A percentile compares a stretch with the other conserved stretches of the same genome.
These are phyloP conservation scores for Pegoplata infirma DNA, from an alignment of 2,888 invertebrate genomes.

Conservation along the genomic window DNA sequence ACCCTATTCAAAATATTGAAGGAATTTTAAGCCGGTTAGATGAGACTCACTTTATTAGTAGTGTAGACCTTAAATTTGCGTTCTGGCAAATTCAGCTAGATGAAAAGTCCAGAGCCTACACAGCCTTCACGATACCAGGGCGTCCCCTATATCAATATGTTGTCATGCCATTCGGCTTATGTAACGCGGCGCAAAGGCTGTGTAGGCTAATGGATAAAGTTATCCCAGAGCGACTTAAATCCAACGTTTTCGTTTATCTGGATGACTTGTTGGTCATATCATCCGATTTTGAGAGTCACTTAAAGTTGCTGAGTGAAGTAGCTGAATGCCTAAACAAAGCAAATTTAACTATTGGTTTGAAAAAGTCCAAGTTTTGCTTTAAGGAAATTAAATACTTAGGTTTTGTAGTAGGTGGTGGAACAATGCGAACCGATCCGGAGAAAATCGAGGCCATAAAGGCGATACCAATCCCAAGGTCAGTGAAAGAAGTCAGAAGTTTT, in stretches of 20 bases:
- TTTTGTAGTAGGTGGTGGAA: not conserved
- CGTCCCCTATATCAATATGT: conserved; percentile 43
- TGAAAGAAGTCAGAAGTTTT: not conserved
- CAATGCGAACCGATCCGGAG: not conserved
- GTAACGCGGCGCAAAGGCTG: conserved; percentile 49
- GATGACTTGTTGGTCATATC: not conserved
- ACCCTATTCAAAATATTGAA: no score
- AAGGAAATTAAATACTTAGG: not conserved
- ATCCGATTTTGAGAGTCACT: not conserved
- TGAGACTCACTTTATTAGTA: conserved; percentile 36
- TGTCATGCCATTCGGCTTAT: conserved; percentile 53
- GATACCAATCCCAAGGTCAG: not conserved
- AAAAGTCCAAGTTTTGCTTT: no score
- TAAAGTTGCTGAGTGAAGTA: not conserved
- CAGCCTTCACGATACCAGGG: conserved; percentile 36
- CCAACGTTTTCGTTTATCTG: not conserved
- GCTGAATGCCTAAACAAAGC: not conserved
- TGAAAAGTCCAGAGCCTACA: conserved; percentile 22
- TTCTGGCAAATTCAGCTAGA: conserved; percentile 59
- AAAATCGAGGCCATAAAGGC: not conserved
- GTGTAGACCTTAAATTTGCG: conserved; percentile 34
- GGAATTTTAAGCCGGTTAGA: no score
- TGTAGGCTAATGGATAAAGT: no score
- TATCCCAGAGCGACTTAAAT: no score
- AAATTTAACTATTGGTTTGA: not conserved